Evolutionary conservation across 2,797 vertebrate species (phyloP), one percentile per base, ranked within the genome.

Genomic region (Eleutherodactylus coqui): DNA sequence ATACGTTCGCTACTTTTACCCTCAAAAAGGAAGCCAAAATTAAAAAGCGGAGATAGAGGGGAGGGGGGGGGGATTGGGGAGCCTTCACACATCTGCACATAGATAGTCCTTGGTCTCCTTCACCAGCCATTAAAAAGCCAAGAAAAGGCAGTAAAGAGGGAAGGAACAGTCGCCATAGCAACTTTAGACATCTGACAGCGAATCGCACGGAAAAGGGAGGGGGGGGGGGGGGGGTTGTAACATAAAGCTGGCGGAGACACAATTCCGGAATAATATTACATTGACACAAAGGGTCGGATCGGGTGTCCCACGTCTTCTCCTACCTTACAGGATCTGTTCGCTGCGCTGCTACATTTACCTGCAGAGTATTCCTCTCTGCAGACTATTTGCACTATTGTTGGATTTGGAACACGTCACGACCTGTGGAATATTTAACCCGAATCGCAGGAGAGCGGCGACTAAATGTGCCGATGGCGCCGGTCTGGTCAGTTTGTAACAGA

Each of bases 81-180:
- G n/a, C 43, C 3, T 38, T 19, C 2, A 0, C 53, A 34, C 69
- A 60, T 84, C 72, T 64, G 38, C 13, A 75, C 0, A 41, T 7
- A 2, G n/a, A 73, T 19, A 49, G 45, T n/a, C 21, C 27, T 34
- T 41, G 47, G 21, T 53, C 75, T 43, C 60, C 72, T 85, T 70
- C 62, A 70, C 75, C 19, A 41, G 38, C 82, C 34, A 47, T 67
- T 83, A 55, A 21, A 72, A 64, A 32, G 27, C 38, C 2, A n/a
- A 19, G 51, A 76, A 76, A 53, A 84, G 75, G 47, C 43, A 36
- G 19, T 4, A 32, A 29, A n/a, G 38, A 11, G 11, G 75, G 70
- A 82, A 51, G 83, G 75, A 55, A 27, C 32, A 5, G 76, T 79
- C 72, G 32, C 24, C 76, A 70, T 58, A 67, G 76, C 72, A 85